Evolutionary conservation across 2,888 invertebrate genomes (phyloP).

Genomic region (Meiosimyza decipiens): DNA sequence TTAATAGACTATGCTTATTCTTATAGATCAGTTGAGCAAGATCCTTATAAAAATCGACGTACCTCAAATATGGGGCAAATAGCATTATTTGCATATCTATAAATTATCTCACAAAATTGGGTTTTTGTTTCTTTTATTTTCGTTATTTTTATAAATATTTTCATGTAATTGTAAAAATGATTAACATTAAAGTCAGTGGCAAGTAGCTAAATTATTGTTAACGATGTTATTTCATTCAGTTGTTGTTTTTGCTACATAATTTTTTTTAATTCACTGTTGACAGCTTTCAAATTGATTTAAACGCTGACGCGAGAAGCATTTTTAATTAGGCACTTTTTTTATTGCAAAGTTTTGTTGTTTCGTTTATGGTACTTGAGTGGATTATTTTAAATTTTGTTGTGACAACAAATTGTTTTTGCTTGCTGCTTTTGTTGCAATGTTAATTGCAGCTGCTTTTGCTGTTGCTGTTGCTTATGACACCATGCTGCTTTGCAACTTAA

Average conservation of each 20-base stretch:
- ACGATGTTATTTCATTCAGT: not conserved
- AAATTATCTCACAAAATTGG: too few species aligned
- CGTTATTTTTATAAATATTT: too few species aligned
- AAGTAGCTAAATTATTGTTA: not conserved
- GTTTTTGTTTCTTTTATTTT: too few species aligned
- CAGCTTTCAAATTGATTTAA: slow-evolving; percentile 33
- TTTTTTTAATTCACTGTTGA: slow-evolving; percentile 12
- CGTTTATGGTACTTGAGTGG: too few species aligned
- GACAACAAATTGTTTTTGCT: not conserved
- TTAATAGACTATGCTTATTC: too few species aligned
- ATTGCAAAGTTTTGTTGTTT: not conserved
- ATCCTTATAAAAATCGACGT: too few species aligned
- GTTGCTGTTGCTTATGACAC: not conserved
- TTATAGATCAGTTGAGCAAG: too few species aligned
- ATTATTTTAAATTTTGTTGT: too few species aligned
- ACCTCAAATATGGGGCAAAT: too few species aligned
- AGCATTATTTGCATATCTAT: too few species aligned
- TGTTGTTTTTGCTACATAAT: not conserved
- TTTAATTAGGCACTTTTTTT: slow-evolving; percentile 26
- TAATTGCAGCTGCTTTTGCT: not conserved
- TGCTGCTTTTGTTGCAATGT: not conserved
- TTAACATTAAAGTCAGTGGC: too few species aligned
- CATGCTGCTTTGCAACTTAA: slow-evolving; percentile 20
- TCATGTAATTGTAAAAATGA: too few species aligned
- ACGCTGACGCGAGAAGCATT: slow-evolving; percentile 26